A percentile compares a stretch with the other conserved stretches of the same genome.
These are phyloP conservation scores for Sphaerophoria rueppellii DNA, from an alignment of 2,888 invertebrate species.

Conservation along the genomic window DNA sequence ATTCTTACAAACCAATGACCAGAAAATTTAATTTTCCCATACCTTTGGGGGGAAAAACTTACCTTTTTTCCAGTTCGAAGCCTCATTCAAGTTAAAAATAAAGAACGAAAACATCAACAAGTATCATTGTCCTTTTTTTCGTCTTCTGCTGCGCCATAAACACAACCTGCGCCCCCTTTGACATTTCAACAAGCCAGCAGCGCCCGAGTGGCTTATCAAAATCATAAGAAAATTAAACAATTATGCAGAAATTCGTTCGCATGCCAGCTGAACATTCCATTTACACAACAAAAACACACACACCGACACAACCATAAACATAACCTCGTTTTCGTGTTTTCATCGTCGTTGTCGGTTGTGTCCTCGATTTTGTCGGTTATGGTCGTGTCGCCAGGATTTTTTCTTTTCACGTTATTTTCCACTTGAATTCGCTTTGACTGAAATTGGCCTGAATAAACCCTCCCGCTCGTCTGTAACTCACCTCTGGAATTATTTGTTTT, in stretches of 20 bases:
- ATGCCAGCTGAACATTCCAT: conserved; percentile 28
- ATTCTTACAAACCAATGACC: conserved; percentile 18
- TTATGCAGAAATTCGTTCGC: conserved; percentile 41
- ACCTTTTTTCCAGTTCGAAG: conserved; percentile 23
- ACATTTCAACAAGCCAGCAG: neutral
- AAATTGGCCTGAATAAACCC: conserved; percentile 59
- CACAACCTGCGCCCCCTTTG: neutral
- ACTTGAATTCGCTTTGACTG: conserved; percentile 37
- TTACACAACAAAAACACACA: neutral
- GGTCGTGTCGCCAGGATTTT: conserved; percentile 42
- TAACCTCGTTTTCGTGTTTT: neutral
- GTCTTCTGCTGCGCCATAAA: neutral
- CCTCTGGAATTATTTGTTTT: conserved; percentile 2
- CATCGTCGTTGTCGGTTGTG: conserved; percentile 3
- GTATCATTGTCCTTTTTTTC: neutral
- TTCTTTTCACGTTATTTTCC: conserved; percentile 41
- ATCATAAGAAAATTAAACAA: conserved; percentile 48
- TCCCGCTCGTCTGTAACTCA: conserved; percentile 46
- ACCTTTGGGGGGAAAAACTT: neutral
- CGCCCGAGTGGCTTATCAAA: conserved; percentile 2
- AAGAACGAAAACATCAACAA: conserved; percentile 25
- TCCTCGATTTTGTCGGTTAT: neutral
- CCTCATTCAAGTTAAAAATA: neutral
- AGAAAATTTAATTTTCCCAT: conserved; percentile 34
- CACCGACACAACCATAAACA: conserved; percentile 16